Evolutionary conservation across 2,888 invertebrate genomes (phyloP).

Genomic region (Sinelater perroti): DNA sequence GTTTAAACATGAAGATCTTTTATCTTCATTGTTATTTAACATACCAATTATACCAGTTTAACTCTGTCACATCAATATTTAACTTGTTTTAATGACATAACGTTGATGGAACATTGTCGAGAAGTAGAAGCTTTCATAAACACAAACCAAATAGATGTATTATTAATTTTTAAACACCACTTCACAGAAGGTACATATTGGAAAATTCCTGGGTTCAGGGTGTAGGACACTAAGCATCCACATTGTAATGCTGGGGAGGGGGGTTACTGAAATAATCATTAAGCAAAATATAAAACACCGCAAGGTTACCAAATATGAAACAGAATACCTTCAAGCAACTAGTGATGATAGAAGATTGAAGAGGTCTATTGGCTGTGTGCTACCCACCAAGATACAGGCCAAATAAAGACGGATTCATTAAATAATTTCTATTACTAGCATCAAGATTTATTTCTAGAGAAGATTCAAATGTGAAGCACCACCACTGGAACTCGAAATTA

Average conservation of each 20-base stretch:
- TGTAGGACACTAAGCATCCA: constrained; percentile 28
- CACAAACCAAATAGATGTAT: not conserved
- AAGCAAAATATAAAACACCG: constrained; percentile 21
- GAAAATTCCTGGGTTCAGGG: no score
- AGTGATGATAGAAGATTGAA: constrained; percentile 8
- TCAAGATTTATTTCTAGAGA: constrained; percentile 14
- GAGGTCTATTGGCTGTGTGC: constrained; percentile 9
- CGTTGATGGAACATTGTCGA: no score
- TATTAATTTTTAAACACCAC: not conserved
- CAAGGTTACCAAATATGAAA: constrained; percentile 6
- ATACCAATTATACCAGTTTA: no score
- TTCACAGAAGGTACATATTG: not conserved
- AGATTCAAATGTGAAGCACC: constrained; percentile 16
- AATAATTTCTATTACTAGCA: constrained; percentile 15
- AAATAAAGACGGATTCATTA: constrained; percentile 7
- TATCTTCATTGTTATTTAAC: no score
- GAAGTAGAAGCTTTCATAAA: constrained; percentile 2
- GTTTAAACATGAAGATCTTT: no score
- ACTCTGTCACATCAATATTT: no score
- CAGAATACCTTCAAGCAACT: not conserved
- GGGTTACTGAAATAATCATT: constrained; percentile 30
- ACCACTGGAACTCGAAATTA: constrained; percentile 18
- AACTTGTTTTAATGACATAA: no score
- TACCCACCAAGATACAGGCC: constrained; percentile 14
- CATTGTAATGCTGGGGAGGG: constrained; percentile 21